These are phyloP conservation scores for Cerceris rybyensis DNA, from an alignment of 2,888 invertebrate genomes.

Conservation along the genomic window DNA sequence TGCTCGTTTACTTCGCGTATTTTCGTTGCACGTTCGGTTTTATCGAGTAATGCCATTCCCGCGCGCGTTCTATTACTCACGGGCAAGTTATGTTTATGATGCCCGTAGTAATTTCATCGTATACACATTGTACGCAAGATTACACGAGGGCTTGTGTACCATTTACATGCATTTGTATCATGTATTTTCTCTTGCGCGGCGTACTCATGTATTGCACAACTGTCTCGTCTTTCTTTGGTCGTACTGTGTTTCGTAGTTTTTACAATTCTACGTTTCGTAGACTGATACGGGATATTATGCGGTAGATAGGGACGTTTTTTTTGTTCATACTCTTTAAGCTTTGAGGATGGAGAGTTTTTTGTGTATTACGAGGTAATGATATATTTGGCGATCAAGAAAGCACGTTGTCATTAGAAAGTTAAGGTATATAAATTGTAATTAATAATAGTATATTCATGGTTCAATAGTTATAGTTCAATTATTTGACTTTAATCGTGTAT, in stretches of 20 bases:
- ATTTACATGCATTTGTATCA: background rate
- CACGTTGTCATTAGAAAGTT: no score
- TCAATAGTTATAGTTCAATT: no score
- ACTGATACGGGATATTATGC: background rate
- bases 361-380: no score
- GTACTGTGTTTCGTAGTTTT: background rate
- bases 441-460: no score
- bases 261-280: background rate
- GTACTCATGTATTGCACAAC: conserved; percentile 2
- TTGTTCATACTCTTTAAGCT: background rate
- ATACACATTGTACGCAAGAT: no score
- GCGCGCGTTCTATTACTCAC: background rate
- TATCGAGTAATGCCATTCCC: background rate
- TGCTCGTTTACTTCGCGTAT: conserved; percentile 29
- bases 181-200: background rate
- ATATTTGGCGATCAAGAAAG: no score
- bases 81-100: background rate
- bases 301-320: background rate
- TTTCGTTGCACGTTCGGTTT: background rate
- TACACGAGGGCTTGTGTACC: background rate
- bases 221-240: conserved; percentile 14
- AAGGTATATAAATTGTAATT: no score
- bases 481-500: no score
- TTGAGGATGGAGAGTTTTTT: no score
- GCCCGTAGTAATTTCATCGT: background rate